Percentiles rank a stretch among this genome's conserved stretches.
These are phyloP conservation scores for Oncorhynchus kisutch DNA, from an alignment of 2,113 vertebrate genomes.

Conservation along the genomic window DNA sequence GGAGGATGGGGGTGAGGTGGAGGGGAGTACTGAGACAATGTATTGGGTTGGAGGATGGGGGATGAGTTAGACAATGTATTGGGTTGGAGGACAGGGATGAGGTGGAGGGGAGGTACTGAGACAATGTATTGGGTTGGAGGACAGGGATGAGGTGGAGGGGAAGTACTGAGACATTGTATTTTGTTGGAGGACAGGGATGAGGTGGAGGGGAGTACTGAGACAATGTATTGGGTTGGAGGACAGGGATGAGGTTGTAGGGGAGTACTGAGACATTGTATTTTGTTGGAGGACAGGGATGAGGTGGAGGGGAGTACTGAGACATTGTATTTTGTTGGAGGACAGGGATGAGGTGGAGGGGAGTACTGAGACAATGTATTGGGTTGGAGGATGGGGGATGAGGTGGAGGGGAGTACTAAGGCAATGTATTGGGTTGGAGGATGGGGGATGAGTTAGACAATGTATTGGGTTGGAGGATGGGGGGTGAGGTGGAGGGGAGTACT, in stretches of 20 bases:
- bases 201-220: no score
- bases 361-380: no score
- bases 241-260: no score
- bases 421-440: neutral
- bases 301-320: no score
- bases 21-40: no score
- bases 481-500: neutral
- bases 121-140: neutral
- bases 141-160: conserved; percentile 16
- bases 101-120: no score
- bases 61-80: neutral
- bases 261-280: no score
- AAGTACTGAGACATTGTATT: no score
- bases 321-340: no score
- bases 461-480: neutral
- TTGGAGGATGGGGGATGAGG: conserved; percentile 13
- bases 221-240: neutral
- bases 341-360: conserved; percentile 9
- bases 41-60: neutral
- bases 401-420: no score
- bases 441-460: conserved; percentile 8
- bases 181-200: no score
- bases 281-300: conserved; percentile 7
- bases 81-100: conserved; percentile 7
- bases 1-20: conserved; percentile 15